A percentile compares a stretch with the other conserved stretches of the same genome.
Evolutionary conservation across 2,113 vertebrate species (phyloP).

Genomic region (Shinisaurus crocodilurus): DNA sequence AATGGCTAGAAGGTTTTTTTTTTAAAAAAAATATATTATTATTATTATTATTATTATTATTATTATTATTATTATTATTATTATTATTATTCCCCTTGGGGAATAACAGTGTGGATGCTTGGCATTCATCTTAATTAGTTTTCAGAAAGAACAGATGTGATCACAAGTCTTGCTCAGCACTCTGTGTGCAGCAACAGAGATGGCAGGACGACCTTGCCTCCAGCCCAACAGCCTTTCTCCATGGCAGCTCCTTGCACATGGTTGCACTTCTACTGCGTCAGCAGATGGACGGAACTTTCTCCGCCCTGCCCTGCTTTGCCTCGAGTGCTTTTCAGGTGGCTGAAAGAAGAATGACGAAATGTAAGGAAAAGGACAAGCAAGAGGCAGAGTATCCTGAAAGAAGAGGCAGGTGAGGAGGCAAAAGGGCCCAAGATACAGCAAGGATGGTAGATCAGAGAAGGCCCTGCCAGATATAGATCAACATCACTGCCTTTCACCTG

Average conservation of each 20-base stretch:
- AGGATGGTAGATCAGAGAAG: not conserved
- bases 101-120: slow-evolving; percentile 59
- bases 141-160: slow-evolving; percentile 3
- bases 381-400: not conserved
- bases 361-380: not conserved
- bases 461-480: too few species aligned
- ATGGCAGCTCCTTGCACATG: not conserved
- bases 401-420: not conserved
- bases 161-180: not conserved
- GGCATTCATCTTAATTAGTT: slow-evolving; percentile 72
- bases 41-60: too few species aligned
- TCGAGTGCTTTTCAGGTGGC: not conserved
- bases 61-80: too few species aligned
- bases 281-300: not conserved
- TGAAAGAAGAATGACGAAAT: not conserved
- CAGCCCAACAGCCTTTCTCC: not conserved
- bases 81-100: slow-evolving; percentile 45
- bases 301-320: not conserved
- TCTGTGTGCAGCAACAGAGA: not conserved
- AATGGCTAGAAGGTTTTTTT: slow-evolving; percentile 39
- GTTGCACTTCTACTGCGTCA: not conserved
- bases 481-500: not conserved
- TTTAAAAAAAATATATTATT: too few species aligned
- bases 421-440: not conserved
- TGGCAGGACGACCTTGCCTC: not conserved